Base-by-base conservation (phyloP, 2,113 vertebrate genomes). In the Chitala chitala region DNA sequence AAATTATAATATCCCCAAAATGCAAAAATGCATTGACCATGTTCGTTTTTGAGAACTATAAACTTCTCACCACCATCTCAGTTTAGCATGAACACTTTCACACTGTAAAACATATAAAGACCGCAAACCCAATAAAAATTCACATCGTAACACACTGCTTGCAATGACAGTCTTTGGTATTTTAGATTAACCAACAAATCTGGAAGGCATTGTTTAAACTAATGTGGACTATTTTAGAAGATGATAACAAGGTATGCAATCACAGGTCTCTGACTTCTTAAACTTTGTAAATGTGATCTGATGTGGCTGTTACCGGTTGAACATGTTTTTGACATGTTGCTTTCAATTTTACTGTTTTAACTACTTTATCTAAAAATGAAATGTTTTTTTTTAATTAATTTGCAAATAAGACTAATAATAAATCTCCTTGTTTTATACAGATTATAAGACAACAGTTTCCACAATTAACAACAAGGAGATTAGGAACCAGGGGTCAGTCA, bases 371-470 rank as follows among this genome's bases (percentile, higher is more conserved):
- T n/a, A n/a, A n/a, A n/a, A n/a, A n/a, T n/a, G n/a, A n/a, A n/a
- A n/a, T n/a, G n/a, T n/a, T n/a, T n/a, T n/a, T n/a, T n/a, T n/a
- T n/a, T n/a, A n/a, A n/a, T n/a, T n/a, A n/a, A n/a, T n/a, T n/a
- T n/a, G n/a, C n/a, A n/a, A n/a, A n/a, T n/a, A n/a, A n/a, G n/a
- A n/a, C n/a, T 12, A 3, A 38, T 69, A 13, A 50, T 48, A 15
- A 22, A 1, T 76, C 64, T 73, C 73, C 24, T 29, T 74, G 20
- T 40, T 48, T 55, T 80, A 13, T 66, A 80, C 76, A 92, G 97
- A 99, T 99, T 86, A 99, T 99, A 89, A 90, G 96, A 74, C 97
- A 99, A 75, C 97, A 99, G 81, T 99, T 99, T 85, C 97, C 96
- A 71, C 96, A 98, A 58, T 82, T 99, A 71, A 99, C 97, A 0